Evolutionary conservation across 2,797 vertebrate genomes (phyloP), one percentile per base, ranked within the genome.

Genomic region (Pampus argenteus): DNA sequence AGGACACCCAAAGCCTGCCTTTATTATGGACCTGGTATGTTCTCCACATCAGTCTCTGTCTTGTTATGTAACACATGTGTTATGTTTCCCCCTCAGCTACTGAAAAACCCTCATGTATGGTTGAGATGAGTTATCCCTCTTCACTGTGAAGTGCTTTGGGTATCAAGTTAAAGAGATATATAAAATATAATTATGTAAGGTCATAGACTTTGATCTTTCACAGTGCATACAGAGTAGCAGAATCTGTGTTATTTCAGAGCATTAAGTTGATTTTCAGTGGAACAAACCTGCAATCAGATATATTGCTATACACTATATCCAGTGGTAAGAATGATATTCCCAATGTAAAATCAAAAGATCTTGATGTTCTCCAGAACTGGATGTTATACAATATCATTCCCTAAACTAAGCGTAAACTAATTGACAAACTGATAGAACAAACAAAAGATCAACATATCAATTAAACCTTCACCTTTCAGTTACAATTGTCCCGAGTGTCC

Each of bases 31-130:
- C 51, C 63, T 60, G 49, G 83, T 78, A 69, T 77, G 52, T 77
- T 86, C 78, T 67, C 69, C 62, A 61, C 52, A 34, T 67, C 13
- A 2, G 20, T 61, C 60, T 72, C 51, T 34, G 54, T 76, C 50
- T 74, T 29, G 52, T 93, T 92, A 90, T 58, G 63, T 85, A 91
- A 92, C 56, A 17, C 36, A 3, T 81, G 70, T 75, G 70, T 60
- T 79, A n/a, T 73, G 78, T 57, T 73, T 5, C 22, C 57, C 50
- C n/a, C 50, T 78, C 48, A 65, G 64, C 70, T 58, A 74, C 55
- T 71, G 61, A 67, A 66, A 48, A 75, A 44, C 63, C 66, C 66
- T 63, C 45, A 50, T 36, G 34, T 36, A 36, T 66, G 36, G n/a
- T n/a, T n/a, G n/a, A n/a, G n/a, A n/a, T n/a, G n/a, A n/a, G n/a